phyloP scores from a whole-genome alignment of 2,113 vertebrate species.

The Ploceus nigricollis region DNA sequence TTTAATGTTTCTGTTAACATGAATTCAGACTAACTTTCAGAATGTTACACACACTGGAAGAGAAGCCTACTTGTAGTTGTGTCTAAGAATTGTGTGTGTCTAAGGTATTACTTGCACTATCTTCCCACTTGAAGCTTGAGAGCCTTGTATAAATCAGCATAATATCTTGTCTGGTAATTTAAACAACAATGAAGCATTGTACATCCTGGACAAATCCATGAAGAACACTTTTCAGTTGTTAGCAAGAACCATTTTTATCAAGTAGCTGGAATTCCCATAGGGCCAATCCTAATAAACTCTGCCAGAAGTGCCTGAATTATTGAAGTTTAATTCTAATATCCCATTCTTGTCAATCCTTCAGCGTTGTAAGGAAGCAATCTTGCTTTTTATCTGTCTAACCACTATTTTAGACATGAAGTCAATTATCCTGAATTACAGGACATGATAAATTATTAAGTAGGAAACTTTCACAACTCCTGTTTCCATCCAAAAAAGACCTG shows the following conservation, averaged over 20 bases:
- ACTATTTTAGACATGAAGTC: neutral
- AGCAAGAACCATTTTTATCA: neutral
- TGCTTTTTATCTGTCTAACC: neutral
- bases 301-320: neutral
- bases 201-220: neutral
- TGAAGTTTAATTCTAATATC: neutral
- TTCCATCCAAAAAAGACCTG: neutral
- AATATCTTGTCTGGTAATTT: neutral
- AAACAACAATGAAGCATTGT: neutral
- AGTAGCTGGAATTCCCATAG: neutral
- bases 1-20: neutral
- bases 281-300: neutral
- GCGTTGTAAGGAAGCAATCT: neutral
- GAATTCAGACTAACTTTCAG: neutral
- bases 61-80: neutral
- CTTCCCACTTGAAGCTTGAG: neutral
- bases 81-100: neutral
- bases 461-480: neutral
- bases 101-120: neutral
- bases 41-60: neutral
- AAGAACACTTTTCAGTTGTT: neutral
- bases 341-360: neutral
- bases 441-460: neutral
- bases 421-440: slow-evolving; percentile 6
- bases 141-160: neutral